Evolutionary conservation across 1,140 invertebrate species (phyloP), one percentile per base, ranked within the genome.

Genomic region (Drosophila miranda): DNA sequence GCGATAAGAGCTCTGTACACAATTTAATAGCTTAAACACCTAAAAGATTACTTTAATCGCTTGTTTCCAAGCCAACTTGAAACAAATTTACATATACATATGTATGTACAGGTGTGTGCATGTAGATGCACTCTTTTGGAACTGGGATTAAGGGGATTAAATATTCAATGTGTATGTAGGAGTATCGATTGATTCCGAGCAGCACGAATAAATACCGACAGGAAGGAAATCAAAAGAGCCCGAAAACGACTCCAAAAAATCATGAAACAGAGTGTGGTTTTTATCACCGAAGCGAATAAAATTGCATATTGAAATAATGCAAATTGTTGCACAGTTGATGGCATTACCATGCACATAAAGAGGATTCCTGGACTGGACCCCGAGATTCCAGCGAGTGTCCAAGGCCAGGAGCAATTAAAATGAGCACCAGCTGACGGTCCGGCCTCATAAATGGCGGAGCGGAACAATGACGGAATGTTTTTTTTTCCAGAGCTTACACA

Each of bases 361-460:
- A 51, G 55, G 34, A 61, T 44, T 66, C 59, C 53, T 13, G 9
- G 6, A 14, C 23, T 26, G 23, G 23, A 26, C 5, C 23, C 23
- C 19, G 63, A 41, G 8, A 13, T 26, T 26, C 34, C 11, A 13
- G n/a, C 43, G 45, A 61, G 75, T 81, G 82, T 61, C 77, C 61
- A 41, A 43, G 48, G 21, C 60, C 72, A 23, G 64, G 14, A 75
- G 74, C 77, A 83, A 83, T 83, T 84, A 83, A 83, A 83, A 46
- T 48, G 78, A 86, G 77, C 57, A 51, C 56, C 56, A 41, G 51
- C 46, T 34, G 38, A 50, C 3, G 34, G 11, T 38, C 34, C 3
- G 3, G 34, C 13, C 34, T 13, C 34, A 38, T 60, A 82, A 87
- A 78, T 84, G 81, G 82, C 13, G 11, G 3, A 84, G 48, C 57